Base-by-base conservation (phyloP, 2,888 invertebrate genomes). In the Plagodis pulveraria region DNA sequence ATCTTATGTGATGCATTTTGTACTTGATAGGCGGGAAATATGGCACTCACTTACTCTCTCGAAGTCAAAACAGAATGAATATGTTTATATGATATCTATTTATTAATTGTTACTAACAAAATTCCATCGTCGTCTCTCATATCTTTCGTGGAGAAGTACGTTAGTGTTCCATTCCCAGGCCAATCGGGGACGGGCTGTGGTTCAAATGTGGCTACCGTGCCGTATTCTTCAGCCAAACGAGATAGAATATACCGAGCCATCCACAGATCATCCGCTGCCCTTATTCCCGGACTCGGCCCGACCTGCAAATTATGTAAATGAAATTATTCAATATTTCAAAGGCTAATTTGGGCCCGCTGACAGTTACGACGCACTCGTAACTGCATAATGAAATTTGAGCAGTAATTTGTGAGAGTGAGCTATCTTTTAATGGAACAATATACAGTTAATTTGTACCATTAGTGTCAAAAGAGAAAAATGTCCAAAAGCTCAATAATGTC, bases 121-220 rank as follows among this genome's bases (percentile, higher is more conserved):
- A 95, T 97, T 32, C 98, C 98, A 65, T 96, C 97, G 0, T 96
- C 95, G 36, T 95, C 94, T 58, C 98, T 94, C 98, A 98, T 99
- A 5, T 94, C 93, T 72, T 96, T 95, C 0, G 98, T 97, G 5
- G 98, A 98, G 93, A 98, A 98, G 86, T 98, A 98, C 45, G 95
- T 95, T 76, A 98, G 98, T 5, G 96, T 96, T 0, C 98, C 97
- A 42, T 97, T 96, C 0, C 96, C 98, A 66, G 98, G 98, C 98
- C 98, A 98, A 77, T 97, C 96, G 0, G 96, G 94, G 52, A 96
- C 93, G 0, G 96, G 96, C 74, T 96, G 96, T 0, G 96, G 95
- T 62, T 96, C 96, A 38, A 96, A 91, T 0, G 94, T 93, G 0
- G 95, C 95, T 6, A 95, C 94, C 0, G 94, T 92, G 0, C 97